These are phyloP conservation scores for Ara ararauna DNA, from an alignment of 2,797 vertebrate species.

Conservation along the genomic window DNA sequence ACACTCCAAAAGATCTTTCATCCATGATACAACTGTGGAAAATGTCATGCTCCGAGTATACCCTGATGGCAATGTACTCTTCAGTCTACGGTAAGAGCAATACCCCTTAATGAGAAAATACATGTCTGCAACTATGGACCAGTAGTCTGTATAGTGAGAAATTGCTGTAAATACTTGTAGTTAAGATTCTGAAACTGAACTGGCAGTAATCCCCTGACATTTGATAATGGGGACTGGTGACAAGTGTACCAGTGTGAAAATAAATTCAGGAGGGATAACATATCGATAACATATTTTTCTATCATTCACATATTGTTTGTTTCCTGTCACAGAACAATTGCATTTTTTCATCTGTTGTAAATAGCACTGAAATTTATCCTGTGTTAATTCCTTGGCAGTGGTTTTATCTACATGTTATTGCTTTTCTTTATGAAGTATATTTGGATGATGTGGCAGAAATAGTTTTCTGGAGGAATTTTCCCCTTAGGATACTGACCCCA, in stretches of 20 bases:
- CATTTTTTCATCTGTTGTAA: background rate
- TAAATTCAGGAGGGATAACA: background rate
- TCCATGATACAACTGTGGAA: constrained; percentile 92
- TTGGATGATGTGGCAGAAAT: background rate
- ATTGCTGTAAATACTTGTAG: background rate
- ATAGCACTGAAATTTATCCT: background rate
- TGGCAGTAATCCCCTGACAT: background rate
- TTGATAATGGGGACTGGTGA: background rate
- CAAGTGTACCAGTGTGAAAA: background rate
- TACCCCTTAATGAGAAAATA: background rate
- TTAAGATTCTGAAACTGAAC: background rate
- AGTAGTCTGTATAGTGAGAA: background rate
- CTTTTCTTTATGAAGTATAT: constrained; percentile 26
- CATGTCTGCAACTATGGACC: background rate
- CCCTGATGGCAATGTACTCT: constrained; percentile 90
- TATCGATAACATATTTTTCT: background rate
- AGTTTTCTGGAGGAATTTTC: background rate
- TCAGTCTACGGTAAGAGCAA: constrained; percentile 86
- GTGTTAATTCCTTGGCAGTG: background rate
- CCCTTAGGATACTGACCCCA: background rate
- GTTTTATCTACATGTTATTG: background rate
- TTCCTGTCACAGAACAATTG: background rate
- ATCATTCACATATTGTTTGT: background rate
- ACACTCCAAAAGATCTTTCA: constrained; percentile 93
- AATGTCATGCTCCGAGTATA: constrained; percentile 91